phyloP scores from a whole-genome alignment of 2,113 vertebrate genomes.

The Pardalotus punctatus region DNA sequence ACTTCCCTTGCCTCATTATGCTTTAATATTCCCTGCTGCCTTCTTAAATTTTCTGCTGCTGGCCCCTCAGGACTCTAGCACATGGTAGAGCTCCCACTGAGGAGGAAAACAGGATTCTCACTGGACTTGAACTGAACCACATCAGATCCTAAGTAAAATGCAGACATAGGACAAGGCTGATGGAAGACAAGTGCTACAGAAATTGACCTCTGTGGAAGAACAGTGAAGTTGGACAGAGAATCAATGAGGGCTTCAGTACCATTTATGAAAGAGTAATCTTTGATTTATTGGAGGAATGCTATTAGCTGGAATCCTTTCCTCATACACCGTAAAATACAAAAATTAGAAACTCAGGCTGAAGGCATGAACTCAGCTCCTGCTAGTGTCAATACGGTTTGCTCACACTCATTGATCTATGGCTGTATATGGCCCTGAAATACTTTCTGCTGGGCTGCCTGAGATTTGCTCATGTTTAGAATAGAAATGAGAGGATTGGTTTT shows the following conservation, averaged over 20 bases:
- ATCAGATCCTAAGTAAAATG: background rate
- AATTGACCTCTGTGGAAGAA: background rate
- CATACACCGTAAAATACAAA: background rate
- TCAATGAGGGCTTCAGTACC: background rate
- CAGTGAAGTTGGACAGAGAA: background rate
- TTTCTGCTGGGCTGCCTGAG: background rate
- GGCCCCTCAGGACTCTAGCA: background rate
- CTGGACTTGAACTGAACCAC: background rate
- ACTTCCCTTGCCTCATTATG: background rate
- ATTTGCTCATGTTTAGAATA: background rate
- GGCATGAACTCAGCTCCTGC: background rate
- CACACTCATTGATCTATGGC: background rate
- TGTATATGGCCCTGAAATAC: background rate
- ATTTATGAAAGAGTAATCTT: background rate
- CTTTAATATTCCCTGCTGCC: background rate
- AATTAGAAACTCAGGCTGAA: background rate
- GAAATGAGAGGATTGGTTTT: background rate
- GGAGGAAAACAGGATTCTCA: background rate
- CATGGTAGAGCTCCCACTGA: background rate
- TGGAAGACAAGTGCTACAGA: background rate
- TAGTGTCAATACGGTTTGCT: background rate
- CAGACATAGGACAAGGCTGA: background rate
- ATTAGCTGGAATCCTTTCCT: background rate
- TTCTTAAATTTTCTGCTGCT: background rate
- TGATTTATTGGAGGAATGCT: background rate